A percentile compares a stretch with the other conserved stretches of the same genome.
phyloP scores from a whole-genome alignment of 2,888 invertebrate genomes.

The Meghimatium bilineatum region DNA sequence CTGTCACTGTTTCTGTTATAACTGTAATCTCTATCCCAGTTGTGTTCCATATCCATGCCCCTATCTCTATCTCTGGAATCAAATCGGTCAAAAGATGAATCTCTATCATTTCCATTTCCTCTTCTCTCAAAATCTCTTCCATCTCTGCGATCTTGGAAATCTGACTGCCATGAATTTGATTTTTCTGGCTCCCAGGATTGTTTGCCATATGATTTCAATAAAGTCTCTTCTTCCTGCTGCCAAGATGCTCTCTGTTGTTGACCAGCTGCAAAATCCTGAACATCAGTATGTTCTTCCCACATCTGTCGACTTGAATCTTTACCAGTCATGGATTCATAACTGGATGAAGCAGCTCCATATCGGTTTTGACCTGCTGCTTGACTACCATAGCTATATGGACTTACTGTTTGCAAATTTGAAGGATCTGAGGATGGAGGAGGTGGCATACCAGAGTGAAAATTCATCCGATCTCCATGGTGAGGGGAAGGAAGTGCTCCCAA shows the following conservation, averaged over 20 bases:
- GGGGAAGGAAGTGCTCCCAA: slow-evolving; percentile 42
- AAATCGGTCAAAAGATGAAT: slow-evolving; percentile 30
- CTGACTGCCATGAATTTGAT: slow-evolving; percentile 21
- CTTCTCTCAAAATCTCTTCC: slow-evolving; percentile 7
- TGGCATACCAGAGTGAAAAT: slow-evolving; percentile 32
- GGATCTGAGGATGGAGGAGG: slow-evolving; percentile 42
- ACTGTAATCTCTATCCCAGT: slow-evolving; percentile 34
- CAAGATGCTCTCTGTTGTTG: slow-evolving; percentile 19
- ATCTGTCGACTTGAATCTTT: slow-evolving; percentile 21
- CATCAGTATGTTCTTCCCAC: slow-evolving; percentile 29
- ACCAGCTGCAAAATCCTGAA: slow-evolving; percentile 45
- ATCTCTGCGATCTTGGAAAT: slow-evolving; percentile 30
- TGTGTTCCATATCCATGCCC: slow-evolving; percentile 50
- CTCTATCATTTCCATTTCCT: slow-evolving; percentile 29
- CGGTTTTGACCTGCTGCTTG: slow-evolving; percentile 35
- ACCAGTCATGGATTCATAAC: slow-evolving; percentile 33
- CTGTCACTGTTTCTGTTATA: slow-evolving; percentile 32
- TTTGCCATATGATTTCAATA: slow-evolving; percentile 16
- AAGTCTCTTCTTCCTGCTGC: slow-evolving; percentile 33
- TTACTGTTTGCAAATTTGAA: slow-evolving; percentile 15
- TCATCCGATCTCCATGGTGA: slow-evolving; percentile 25
- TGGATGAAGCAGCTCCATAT: slow-evolving; percentile 42
- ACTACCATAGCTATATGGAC: slow-evolving; percentile 24
- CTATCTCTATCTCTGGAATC: slow-evolving; percentile 40
- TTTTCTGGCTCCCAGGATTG: slow-evolving; percentile 10